Conservation (phyloP, 2,888 invertebrate genomes). For the Parnassius mnemosyne region DNA sequence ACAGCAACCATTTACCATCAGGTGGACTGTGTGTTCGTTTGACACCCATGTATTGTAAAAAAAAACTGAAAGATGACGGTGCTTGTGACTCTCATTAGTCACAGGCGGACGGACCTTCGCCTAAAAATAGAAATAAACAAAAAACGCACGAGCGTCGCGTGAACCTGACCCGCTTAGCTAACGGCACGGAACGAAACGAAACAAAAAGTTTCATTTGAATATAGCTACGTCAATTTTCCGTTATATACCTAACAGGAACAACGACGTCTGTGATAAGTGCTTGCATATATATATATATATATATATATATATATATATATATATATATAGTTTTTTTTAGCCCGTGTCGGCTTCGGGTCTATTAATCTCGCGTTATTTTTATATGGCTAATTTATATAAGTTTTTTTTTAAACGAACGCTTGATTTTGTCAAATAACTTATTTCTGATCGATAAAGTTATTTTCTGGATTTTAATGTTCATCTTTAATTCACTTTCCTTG, state of each 20-base stretch:
- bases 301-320: no score
- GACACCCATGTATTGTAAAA: no score
- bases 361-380: no score
- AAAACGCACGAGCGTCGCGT: constrained; percentile 10
- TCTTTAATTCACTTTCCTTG: no score
- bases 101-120: constrained; percentile 11
- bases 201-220: constrained; percentile 19
- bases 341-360: no score
- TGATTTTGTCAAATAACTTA: no score
- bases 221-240: neutral
- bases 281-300: neutral
- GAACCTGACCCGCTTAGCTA: constrained; percentile 27
- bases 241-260: constrained; percentile 26
- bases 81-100: neutral
- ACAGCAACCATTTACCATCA: no score
- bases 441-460: no score
- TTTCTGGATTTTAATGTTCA: no score
- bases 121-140: constrained; percentile 10
- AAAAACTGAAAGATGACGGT: no score
- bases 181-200: constrained; percentile 18
- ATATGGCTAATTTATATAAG: neutral
- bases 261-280: constrained; percentile 12
- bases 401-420: neutral
- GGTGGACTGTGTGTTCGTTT: no score
- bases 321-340: no score